Base-by-base conservation (phyloP, 2,113 vertebrate species). In the Anarrhichthys ocellatus region DNA sequence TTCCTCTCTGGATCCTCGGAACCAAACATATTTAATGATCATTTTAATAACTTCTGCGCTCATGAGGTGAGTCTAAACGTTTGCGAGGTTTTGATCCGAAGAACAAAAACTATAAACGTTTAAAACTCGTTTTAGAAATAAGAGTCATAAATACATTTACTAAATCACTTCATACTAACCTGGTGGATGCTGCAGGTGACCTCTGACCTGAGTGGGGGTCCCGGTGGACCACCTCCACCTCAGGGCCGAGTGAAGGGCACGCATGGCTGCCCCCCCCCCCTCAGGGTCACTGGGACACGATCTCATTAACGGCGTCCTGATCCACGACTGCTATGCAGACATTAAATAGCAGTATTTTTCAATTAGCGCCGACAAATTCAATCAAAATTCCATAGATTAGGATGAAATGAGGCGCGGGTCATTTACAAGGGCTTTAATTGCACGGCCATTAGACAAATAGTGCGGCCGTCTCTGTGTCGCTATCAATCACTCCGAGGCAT, bases 321-420 rank as follows among this genome's bases (percentile, higher is more conserved):
- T 95, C 94, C 94, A 93, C 93, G 95, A 95, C 96, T 96, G 97
- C 97, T 93, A 94, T 95, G 96, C 96, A 95, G 96, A 96, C 97
- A 98, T 97, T 98, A 97, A 97, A 98, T 96, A 92, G 97, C 97
- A 97, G 97, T 99, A 98, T 99, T 99, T 99, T 99, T 99, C 98
- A 99, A 99, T 99, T 99, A 99, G 97, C 94, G 96, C 96, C 95
- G 97, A 98, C 97, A 97, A 99, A 99, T 99, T 97, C 97, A 99
- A 99, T 99, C 97, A 99, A 99, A 99, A 96, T 96, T 99, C 97
- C 97, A 98, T 97, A 98, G 97, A 99, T 98, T 98, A 97, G 97
- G 97, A 98, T 96, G 96, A 97, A 98, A 98, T 97, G 97, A 98
- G 97, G 97, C 97, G 95, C 96, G 97, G 97, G 97, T 99, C 97